These are phyloP conservation scores for Metridium senile DNA, from an alignment of 92 coral and sea anemone genomes.

Conservation along the genomic window DNA sequence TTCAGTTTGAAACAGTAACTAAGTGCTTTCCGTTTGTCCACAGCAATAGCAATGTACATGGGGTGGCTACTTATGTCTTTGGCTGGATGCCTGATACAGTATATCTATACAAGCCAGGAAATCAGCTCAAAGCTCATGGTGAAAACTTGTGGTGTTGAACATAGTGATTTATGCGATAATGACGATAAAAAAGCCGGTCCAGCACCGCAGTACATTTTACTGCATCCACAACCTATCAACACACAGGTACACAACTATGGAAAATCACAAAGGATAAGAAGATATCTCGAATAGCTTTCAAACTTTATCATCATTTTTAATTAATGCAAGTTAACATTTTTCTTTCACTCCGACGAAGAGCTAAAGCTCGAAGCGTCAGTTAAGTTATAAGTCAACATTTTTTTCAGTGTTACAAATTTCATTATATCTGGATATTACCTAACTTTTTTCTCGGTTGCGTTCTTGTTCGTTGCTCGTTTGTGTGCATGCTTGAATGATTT, in stretches of 20 bases:
- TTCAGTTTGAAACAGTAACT: too few relatives aligned
- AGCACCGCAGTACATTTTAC: constrained; percentile 25
- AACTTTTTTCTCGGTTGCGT: too few relatives aligned
- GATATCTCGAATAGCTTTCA: constrained; percentile 5
- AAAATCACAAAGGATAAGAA: constrained; percentile 43
- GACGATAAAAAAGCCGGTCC: neutral
- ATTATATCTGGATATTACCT: too few relatives aligned
- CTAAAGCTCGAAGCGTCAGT: too few relatives aligned
- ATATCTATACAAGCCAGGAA: constrained; percentile 77
- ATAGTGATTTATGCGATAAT: constrained; percentile 22
- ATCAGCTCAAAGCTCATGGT: constrained; percentile 64
- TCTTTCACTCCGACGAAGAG: too few relatives aligned
- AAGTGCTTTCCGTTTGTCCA: neutral
- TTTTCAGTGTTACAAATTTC: too few relatives aligned
- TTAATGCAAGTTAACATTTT: too few relatives aligned
- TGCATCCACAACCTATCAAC: constrained; percentile 22
- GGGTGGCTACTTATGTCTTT: constrained; percentile 88
- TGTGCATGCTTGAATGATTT: too few relatives aligned
- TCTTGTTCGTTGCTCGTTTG: too few relatives aligned
- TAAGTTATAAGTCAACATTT: too few relatives aligned
- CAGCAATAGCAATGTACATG: constrained; percentile 86
- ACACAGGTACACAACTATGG: constrained; percentile 42
- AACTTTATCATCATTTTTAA: too few relatives aligned
- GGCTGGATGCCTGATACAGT: constrained; percentile 82
- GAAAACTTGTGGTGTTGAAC: constrained; percentile 52